A percentile compares a stretch with the other conserved stretches of the same genome.
Evolutionary conservation across 2,113 vertebrate species (phyloP).

Genomic region (Trematomus loennbergii): DNA sequence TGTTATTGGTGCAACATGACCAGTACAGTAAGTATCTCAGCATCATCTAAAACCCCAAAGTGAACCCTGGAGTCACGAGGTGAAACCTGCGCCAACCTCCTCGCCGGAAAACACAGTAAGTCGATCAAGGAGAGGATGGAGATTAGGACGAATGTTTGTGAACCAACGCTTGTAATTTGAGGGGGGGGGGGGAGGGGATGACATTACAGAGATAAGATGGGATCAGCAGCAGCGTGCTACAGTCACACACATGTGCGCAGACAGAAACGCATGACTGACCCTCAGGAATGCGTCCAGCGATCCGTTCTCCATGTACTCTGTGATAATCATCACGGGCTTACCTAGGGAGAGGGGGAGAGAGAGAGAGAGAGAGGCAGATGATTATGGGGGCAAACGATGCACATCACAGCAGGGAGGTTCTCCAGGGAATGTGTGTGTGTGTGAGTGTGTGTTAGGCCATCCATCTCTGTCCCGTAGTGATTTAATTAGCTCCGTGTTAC

Average conservation of each 20-base stretch:
- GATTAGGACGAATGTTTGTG: slow-evolving; percentile 56
- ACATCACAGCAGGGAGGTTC: slow-evolving; percentile 59
- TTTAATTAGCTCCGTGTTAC: slow-evolving; percentile 73
- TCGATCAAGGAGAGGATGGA: slow-evolving; percentile 34
- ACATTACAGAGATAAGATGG: slow-evolving; percentile 70
- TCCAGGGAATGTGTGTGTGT: slow-evolving; percentile 37
- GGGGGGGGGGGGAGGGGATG: slow-evolving; percentile 41
- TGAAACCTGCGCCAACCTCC: slow-evolving; percentile 12
- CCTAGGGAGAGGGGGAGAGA: slow-evolving; percentile 86
- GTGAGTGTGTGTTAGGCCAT: slow-evolving; percentile 52
- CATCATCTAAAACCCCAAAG: neutral
- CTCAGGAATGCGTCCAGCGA: slow-evolving; percentile 98
- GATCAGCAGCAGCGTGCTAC: slow-evolving; percentile 31
- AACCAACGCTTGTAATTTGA: slow-evolving; percentile 62
- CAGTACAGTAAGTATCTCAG: neutral
- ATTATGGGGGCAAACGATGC: slow-evolving; percentile 77
- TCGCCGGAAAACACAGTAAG: slow-evolving; percentile 26
- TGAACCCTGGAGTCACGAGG: slow-evolving; percentile 29
- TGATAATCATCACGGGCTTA: slow-evolving; percentile 99
- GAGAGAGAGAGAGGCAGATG: slow-evolving; percentile 72
- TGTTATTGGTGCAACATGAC: no score
- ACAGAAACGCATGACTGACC: slow-evolving; percentile 87
- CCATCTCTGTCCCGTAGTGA: slow-evolving; percentile 72
- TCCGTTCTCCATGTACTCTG: slow-evolving; percentile 99
- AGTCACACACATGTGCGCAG: neutral